Base-by-base conservation (phyloP, 2,797 vertebrate species). In the Phyllotis vaccarum region DNA sequence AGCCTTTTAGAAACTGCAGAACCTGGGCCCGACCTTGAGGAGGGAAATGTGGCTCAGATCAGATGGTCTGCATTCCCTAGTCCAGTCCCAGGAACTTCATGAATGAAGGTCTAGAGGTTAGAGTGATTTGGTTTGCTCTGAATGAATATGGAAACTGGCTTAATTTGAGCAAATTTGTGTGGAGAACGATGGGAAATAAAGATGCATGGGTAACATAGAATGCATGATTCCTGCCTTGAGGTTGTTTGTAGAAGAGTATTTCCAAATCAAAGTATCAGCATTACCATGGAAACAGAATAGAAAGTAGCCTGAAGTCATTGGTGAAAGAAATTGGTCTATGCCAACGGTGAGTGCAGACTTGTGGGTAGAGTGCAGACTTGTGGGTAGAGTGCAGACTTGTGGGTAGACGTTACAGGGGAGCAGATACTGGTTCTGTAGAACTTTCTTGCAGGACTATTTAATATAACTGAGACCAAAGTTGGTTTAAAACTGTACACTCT, bases 81-180 rank as follows among this genome's bases (percentile, higher is more conserved):
- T 12, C 3, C 6, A 37, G 34, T 12, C 3, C 6, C 54, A 5
- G 78, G 34, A 78, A 7, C 34, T 40, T 90, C 46, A 0, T 11
- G 17, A 31, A 3, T 22, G 52, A 75, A 91, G 34, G 6, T 64
- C 29, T 46, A 72, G 43, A 82, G 68, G 7, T 95, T 21, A 40
- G 31, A 92, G 16, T 68, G 80, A 56, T 43, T 83, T 21, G 13
- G 11, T 80, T 58, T 93, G 40, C 37, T 1, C 9, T 34, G 58
- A 34, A 19, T 68, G n/a, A 90, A 60, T 96, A 52, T 88, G 78
- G 92, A 92, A 92, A 85, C 29, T 3, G 24, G n/a, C 79, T 88
- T 70, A 16, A 24, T 86, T 70, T 86, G 64, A 93, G 46, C 12
- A 74, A 34, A 21, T 58, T 46, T 43, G 58, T 6, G 49, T 46